Percentiles rank a stretch among this genome's conserved stretches.
Conservation (phyloP, 2,797 vertebrate genomes). For the Antennarius maculatus region DNA sequence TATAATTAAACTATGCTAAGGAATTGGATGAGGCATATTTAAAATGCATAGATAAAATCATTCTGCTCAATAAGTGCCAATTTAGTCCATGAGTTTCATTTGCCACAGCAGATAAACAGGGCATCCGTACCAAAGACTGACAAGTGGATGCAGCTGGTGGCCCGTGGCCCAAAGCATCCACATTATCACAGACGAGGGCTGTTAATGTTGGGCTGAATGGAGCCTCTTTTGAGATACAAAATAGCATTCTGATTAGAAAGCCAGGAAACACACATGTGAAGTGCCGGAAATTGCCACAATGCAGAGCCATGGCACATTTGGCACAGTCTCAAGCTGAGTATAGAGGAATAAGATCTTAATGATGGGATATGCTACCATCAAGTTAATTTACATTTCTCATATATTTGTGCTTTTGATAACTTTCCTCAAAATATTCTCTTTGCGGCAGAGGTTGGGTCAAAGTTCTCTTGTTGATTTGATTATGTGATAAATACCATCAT, state of each 20-base stretch:
- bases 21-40: conserved; percentile 75
- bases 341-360: conserved; percentile 70
- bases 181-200: conserved; percentile 81
- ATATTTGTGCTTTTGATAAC: conserved; percentile 23
- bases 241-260: conserved; percentile 87
- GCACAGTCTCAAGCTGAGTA: conserved; percentile 80
- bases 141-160: conserved; percentile 87
- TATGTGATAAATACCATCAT: neutral
- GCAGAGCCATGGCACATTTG: conserved; percentile 78
- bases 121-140: conserved; percentile 80
- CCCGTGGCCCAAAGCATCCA: conserved; percentile 78
- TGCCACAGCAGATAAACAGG: conserved; percentile 75
- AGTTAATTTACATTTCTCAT: conserved; percentile 52
- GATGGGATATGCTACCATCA: conserved; percentile 71
- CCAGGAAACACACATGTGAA: conserved; percentile 84
- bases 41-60: conserved; percentile 73
- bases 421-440: conserved; percentile 38
- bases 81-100: conserved; percentile 73
- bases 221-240: conserved; percentile 83
- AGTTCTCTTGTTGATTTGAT: conserved; percentile 20
- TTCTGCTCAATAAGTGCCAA: conserved; percentile 74
- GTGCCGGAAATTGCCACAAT: conserved; percentile 86
- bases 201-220: conserved; percentile 79
- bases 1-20: conserved; percentile 71
- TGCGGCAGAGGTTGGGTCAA: conserved; percentile 29